Evolutionary conservation across 2,888 invertebrate genomes (phyloP).

Genomic region (Stenolophus ochropezus): DNA sequence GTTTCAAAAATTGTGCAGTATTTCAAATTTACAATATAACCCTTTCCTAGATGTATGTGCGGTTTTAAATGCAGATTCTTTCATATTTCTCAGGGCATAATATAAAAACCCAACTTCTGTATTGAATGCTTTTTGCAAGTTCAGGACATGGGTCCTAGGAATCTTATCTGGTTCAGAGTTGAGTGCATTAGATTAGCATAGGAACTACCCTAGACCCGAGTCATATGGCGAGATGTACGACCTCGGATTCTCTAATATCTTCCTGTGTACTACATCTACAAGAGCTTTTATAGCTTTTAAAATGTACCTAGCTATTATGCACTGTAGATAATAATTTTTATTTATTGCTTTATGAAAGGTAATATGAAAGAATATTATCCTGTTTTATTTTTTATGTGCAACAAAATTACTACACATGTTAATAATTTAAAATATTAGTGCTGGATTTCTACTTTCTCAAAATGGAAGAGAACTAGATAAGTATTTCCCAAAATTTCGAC

Average conservation of each 20-base stretch:
- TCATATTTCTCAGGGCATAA: neutral
- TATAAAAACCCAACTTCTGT: neutral
- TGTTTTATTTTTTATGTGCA: too few species aligned
- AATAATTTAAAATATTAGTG: too few species aligned
- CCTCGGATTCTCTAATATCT: neutral
- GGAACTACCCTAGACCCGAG: conserved; percentile 17
- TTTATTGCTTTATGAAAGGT: neutral
- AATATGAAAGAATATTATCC: too few species aligned
- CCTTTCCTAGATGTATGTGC: neutral
- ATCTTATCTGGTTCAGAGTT: conserved; percentile 12
- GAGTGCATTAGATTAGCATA: conserved; percentile 19
- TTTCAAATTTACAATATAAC: neutral
- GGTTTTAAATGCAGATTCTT: neutral
- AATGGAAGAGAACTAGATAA: too few species aligned
- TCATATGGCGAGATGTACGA: neutral
- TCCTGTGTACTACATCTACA: neutral
- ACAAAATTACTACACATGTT: too few species aligned
- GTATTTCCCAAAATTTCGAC: too few species aligned
- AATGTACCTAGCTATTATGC: neutral
- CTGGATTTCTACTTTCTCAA: too few species aligned
- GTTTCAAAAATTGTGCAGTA: too few species aligned
- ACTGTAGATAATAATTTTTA: neutral
- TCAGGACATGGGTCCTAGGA: neutral
- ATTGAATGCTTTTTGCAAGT: neutral
- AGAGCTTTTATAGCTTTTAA: neutral